These are phyloP conservation scores for human DNA, from an alignment of 2,113 vertebrate species.

Conservation along the genomic window DNA sequence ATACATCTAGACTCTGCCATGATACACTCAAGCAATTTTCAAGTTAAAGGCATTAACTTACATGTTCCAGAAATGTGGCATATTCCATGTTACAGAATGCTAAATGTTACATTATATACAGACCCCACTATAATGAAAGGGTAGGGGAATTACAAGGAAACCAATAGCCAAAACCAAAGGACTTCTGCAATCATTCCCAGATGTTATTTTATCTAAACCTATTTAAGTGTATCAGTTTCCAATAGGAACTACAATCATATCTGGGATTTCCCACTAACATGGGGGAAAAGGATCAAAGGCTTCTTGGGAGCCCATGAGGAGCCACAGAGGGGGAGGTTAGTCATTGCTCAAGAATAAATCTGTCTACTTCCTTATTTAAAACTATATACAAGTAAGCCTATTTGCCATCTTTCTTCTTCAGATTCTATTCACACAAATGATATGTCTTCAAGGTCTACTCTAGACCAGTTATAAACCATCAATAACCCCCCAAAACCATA, in stretches of 20 bases:
- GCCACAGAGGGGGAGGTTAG: neutral
- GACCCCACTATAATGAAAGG: neutral
- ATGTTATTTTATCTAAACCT: slow-evolving; percentile 23
- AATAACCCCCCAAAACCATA: neutral
- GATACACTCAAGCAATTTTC: neutral
- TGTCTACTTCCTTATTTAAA: slow-evolving; percentile 17
- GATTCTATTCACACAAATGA: neutral
- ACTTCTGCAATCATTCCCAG: neutral
- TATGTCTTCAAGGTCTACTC: neutral
- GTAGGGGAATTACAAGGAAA: neutral
- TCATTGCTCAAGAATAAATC: neutral
- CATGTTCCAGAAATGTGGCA: neutral
- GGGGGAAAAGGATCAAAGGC: neutral
- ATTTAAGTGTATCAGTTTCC: neutral
- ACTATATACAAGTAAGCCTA: neutral
- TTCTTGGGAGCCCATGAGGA: neutral
- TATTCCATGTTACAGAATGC: neutral
- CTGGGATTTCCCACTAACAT: neutral
- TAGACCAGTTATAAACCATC: neutral
- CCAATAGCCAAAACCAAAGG: neutral
- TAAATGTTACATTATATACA: slow-evolving; percentile 1
- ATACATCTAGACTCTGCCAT: neutral
- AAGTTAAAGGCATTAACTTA: neutral
- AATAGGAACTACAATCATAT: neutral
- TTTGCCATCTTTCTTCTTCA: neutral